Conservation (phyloP, 2,888 invertebrate species). For the Drosophila tripunctata region DNA sequence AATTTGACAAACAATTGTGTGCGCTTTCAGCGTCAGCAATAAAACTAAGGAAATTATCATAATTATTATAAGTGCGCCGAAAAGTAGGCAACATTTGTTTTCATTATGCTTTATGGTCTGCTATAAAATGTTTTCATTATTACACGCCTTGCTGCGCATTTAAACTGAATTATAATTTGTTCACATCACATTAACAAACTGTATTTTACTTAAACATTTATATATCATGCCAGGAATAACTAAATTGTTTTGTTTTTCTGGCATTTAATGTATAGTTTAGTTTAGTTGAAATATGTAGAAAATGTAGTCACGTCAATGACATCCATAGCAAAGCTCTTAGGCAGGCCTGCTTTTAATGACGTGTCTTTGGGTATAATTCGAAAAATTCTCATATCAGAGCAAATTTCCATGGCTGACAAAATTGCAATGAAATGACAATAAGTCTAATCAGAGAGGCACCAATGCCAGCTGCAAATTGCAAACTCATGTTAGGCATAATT, state of each 20-base stretch:
- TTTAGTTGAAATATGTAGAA: neutral
- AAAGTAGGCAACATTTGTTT: constrained; percentile 41
- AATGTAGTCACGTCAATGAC: neutral
- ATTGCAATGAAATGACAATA: constrained; percentile 86
- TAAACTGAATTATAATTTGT: neutral
- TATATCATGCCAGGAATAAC: too few relatives aligned
- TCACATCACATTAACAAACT: neutral
- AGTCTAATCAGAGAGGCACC: constrained; percentile 90
- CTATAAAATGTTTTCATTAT: constrained; percentile 13
- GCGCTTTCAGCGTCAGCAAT: constrained; percentile 11
- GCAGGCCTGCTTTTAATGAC: neutral
- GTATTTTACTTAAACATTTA: neutral
- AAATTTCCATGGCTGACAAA: constrained; percentile 88
- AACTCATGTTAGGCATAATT: constrained; percentile 41
- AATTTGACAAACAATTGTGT: constrained; percentile 32
- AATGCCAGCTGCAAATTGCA: constrained; percentile 89
- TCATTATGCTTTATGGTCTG: constrained; percentile 26
- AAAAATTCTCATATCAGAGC: constrained; percentile 85
- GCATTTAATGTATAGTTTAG: too few relatives aligned
- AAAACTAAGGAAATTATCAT: constrained; percentile 43
- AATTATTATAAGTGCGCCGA: constrained; percentile 43
- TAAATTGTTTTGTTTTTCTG: too few relatives aligned
- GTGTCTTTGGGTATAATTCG: constrained; percentile 1
- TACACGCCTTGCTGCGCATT: neutral
- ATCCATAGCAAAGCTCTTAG: neutral